Percentiles rank a stretch among this genome's conserved stretches.
These are phyloP conservation scores for Actinia tenebrosa DNA, from an alignment of 64 coral and sea anemone species.

Conservation along the genomic window DNA sequence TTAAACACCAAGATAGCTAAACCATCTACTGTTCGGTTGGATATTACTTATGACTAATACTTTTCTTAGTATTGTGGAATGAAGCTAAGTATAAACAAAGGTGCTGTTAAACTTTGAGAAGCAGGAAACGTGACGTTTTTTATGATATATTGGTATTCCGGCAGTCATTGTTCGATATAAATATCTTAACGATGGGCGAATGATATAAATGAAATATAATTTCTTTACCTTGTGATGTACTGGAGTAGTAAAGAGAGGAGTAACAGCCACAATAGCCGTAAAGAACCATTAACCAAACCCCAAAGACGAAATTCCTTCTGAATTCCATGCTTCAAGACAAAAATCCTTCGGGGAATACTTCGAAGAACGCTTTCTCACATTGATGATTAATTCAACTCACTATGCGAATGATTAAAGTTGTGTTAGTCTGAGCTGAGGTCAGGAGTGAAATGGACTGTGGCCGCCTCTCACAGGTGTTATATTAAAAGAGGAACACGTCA, in stretches of 20 bases:
- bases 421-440: background rate
- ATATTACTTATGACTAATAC: too few species aligned
- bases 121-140: too few species aligned
- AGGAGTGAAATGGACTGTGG: background rate
- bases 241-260: too few species aligned
- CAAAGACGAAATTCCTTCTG: background rate
- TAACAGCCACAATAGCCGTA: background rate
- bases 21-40: too few species aligned
- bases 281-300: background rate
- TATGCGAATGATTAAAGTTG: background rate
- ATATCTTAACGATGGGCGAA: too few species aligned
- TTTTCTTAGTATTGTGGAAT: too few species aligned
- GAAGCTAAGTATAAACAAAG: too few species aligned
- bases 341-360: background rate
- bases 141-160: too few species aligned
- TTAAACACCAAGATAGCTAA: too few species aligned
- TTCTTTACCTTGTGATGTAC: background rate
- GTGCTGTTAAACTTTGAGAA: too few species aligned
- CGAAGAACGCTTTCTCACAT: background rate
- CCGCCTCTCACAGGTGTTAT: background rate
- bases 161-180: too few species aligned
- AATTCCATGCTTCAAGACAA: background rate
- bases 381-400: background rate
- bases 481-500: background rate
- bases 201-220: background rate